A percentile compares a stretch with the other conserved stretches of the same genome.
These are phyloP conservation scores for Heteromyza rotundicornis DNA, from an alignment of 2,888 invertebrate genomes.

Conservation along the genomic window DNA sequence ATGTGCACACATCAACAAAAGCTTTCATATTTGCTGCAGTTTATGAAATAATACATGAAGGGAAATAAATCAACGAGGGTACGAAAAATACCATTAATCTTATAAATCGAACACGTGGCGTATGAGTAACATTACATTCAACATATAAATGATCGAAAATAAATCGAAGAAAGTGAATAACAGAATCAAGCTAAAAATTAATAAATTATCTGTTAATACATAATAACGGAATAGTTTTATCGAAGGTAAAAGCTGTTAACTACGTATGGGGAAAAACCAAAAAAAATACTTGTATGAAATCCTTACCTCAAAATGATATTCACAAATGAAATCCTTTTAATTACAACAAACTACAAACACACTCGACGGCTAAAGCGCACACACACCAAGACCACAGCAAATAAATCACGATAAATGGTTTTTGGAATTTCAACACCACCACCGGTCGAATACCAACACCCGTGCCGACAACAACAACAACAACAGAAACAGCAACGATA, in stretches of 20 bases:
- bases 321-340: slow-evolving; percentile 8
- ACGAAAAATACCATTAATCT: no score
- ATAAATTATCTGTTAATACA: background rate
- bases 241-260: no score
- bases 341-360: slow-evolving; percentile 20
- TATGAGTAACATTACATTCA: background rate
- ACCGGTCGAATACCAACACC: slow-evolving; percentile 16
- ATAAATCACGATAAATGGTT: slow-evolving; percentile 19
- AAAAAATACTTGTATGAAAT: no score
- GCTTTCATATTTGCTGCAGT: background rate
- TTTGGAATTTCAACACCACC: slow-evolving; percentile 14
- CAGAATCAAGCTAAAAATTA: no score
- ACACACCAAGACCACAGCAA: slow-evolving; percentile 19
- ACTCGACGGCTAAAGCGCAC: slow-evolving; percentile 25
- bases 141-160: background rate
- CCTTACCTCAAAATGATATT: background rate
- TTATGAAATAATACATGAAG: background rate
- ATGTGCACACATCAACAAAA: no score
- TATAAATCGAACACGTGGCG: no score
- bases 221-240: background rate
- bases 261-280: no score
- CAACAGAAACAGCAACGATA: background rate
- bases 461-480: slow-evolving; percentile 5
- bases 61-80: no score
- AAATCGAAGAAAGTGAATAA: background rate